Conservation (phyloP, 2,113 vertebrate genomes). For the Dasyprocta punctata region DNA sequence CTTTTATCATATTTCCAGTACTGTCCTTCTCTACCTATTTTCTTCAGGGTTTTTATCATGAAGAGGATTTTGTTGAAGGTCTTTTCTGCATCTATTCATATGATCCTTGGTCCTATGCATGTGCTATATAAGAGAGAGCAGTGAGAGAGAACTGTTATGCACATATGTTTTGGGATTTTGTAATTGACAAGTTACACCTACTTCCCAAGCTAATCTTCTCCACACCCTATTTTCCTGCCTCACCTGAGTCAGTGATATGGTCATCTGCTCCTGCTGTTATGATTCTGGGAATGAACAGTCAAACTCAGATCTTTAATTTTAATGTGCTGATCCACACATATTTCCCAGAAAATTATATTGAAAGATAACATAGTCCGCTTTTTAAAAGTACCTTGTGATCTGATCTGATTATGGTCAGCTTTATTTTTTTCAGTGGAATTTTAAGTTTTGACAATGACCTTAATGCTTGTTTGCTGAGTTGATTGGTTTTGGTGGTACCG, state of each 20-base stretch:
- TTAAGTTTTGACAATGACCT: background rate
- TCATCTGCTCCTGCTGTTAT: background rate
- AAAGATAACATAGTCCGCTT: background rate
- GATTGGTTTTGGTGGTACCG: background rate
- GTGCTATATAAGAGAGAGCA: background rate
- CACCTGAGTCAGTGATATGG: background rate
- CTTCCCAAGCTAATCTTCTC: background rate
- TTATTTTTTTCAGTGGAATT: constrained; percentile 50
- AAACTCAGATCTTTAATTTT: background rate
- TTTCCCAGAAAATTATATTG: constrained; percentile 4
- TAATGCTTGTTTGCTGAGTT: background rate
- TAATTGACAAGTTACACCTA: background rate
- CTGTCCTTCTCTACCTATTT: background rate
- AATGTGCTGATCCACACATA: background rate
- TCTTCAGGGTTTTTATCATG: background rate
- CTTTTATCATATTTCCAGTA: background rate
- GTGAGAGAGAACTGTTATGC: background rate
- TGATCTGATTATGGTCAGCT: background rate
- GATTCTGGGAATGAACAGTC: background rate
- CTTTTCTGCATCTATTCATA: background rate
- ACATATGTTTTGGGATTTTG: background rate
- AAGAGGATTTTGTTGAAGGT: background rate
- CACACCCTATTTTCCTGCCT: background rate
- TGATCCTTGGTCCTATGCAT: background rate
- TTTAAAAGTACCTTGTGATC: constrained; percentile 25